These are phyloP conservation scores for Homarus americanus DNA, from an alignment of 1,140 invertebrate species.

Conservation along the genomic window DNA sequence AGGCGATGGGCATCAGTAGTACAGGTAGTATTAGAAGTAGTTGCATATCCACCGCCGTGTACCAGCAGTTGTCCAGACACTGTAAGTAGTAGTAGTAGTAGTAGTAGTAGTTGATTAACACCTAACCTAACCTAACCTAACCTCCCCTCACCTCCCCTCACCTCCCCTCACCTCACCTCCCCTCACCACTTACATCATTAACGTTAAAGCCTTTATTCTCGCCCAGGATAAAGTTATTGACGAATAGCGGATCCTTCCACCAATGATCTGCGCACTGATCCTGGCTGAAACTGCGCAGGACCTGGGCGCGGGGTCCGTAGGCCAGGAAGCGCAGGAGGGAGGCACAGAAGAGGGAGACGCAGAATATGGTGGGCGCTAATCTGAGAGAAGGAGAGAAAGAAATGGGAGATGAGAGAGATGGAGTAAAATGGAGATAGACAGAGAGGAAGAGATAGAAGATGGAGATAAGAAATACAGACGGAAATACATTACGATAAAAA, in stretches of 20 bases:
- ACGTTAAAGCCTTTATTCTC: constrained; percentile 12
- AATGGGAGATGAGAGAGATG: background rate
- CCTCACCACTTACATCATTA: constrained; percentile 15
- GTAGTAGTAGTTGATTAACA: background rate
- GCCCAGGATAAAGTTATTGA: constrained; percentile 37
- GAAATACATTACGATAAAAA: too few species aligned
- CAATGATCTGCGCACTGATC: constrained; percentile 3
- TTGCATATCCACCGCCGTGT: constrained; percentile 53
- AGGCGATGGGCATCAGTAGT: constrained; percentile 1
- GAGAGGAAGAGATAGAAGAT: background rate
- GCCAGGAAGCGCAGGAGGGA: constrained; percentile 24
- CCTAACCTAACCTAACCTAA: background rate
- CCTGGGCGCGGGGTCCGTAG: background rate
- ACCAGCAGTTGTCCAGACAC: constrained; percentile 52
- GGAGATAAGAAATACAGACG: background rate
- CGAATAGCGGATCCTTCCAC: constrained; percentile 57
- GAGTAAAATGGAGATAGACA: background rate
- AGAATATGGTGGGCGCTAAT: background rate
- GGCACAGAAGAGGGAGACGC: constrained; percentile 16
- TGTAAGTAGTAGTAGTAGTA: background rate
- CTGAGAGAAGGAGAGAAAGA: background rate
- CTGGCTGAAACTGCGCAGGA: background rate
- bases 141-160: background rate
- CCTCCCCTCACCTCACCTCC: background rate
- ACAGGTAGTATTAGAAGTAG: constrained; percentile 15